Conservation (phyloP, 2,113 vertebrate genomes). For the Crotalus tigris region DNA sequence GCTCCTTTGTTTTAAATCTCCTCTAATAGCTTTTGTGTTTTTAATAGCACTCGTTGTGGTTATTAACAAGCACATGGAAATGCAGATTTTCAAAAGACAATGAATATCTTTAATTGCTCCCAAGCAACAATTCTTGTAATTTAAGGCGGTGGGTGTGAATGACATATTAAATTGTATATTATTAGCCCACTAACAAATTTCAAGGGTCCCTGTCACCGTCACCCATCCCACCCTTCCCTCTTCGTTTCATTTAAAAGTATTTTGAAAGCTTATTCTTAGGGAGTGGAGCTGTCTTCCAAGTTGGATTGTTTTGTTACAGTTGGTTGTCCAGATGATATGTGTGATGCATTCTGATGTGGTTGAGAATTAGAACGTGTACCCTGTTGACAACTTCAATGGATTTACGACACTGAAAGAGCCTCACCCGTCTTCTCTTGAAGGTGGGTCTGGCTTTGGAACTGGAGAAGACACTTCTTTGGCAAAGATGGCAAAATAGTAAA, state of each 20-base stretch:
- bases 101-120: slow-evolving; percentile 35
- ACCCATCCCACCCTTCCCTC: not conserved
- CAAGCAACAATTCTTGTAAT: slow-evolving; percentile 20
- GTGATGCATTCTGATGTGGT: not conserved
- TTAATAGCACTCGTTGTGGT: slow-evolving; percentile 20
- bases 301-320: not conserved
- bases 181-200: not conserved
- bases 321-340: not conserved
- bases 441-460: not conserved
- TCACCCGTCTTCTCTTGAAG: not conserved
- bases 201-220: not conserved
- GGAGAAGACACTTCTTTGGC: not conserved
- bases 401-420: not conserved
- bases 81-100: not conserved
- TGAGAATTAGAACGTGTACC: not conserved
- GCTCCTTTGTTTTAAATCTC: slow-evolving; percentile 9
- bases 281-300: not conserved
- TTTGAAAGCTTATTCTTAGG: not conserved
- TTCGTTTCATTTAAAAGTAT: not conserved
- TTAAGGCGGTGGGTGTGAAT: slow-evolving; percentile 18
- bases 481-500: not conserved
- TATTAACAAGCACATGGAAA: not conserved
- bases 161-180: slow-evolving; percentile 1
- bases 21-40: not conserved
- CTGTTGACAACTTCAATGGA: not conserved